Percentiles rank a stretch among this genome's conserved stretches.
phyloP scores from a whole-genome alignment of 2,797 vertebrate species.

The Poeciliopsis turneri region DNA sequence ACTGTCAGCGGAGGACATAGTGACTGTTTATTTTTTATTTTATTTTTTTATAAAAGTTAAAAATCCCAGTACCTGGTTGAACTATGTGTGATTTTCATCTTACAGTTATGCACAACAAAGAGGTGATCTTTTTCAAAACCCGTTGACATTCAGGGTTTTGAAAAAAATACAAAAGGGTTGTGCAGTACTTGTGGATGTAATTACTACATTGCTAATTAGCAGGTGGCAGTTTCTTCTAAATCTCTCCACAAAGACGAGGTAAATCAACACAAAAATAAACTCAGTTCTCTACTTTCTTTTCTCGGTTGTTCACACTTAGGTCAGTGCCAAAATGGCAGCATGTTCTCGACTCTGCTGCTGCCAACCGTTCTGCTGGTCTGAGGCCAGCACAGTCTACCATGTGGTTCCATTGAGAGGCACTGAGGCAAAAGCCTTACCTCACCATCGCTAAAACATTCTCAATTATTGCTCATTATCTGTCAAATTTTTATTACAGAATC shows the following conservation, averaged over 20 bases:
- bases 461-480: conserved; percentile 2
- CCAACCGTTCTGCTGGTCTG: conserved; percentile 51
- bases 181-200: neutral
- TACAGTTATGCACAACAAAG: neutral
- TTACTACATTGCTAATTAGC: neutral
- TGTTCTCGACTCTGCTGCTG: conserved; percentile 39
- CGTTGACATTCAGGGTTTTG: neutral
- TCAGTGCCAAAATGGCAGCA: conserved; percentile 58
- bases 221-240: neutral
- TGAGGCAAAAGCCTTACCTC: conserved; percentile 27
- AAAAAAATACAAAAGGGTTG: no score
- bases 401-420: conserved; percentile 52
- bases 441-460: conserved; percentile 19
- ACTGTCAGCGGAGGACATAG: no score
- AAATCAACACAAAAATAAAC: conserved; percentile 27
- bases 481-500: neutral
- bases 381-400: conserved; percentile 46
- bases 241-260: conserved; percentile 14
- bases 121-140: neutral
- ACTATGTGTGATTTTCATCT: neutral
- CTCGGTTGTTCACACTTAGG: conserved; percentile 25
- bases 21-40: no score
- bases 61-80: neutral
- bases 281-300: conserved; percentile 5
- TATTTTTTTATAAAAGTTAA: no score